These are phyloP conservation scores for Taenaris catops DNA, from an alignment of 2,888 invertebrate genomes.

Conservation along the genomic window DNA sequence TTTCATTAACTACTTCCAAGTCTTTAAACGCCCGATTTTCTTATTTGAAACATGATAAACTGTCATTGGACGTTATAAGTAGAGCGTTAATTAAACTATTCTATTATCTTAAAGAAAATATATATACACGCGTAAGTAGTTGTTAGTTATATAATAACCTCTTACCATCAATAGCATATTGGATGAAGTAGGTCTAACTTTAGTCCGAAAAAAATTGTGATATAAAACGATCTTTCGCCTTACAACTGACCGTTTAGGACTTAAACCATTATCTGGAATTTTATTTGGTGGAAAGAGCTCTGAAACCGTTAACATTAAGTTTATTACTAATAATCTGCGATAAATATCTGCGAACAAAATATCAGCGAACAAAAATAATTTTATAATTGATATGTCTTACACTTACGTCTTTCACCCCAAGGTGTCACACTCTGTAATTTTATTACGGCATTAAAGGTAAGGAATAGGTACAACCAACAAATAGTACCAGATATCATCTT, in stretches of 20 bases:
- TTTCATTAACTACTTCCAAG: too few species aligned
- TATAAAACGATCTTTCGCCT: constrained; percentile 86
- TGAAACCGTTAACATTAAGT: constrained; percentile 31
- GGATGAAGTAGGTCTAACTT: constrained; percentile 86
- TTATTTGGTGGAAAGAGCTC: constrained; percentile 51
- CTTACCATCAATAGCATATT: constrained; percentile 90
- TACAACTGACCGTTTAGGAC: constrained; percentile 78
- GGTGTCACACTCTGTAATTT: constrained; percentile 37
- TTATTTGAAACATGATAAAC: too few species aligned
- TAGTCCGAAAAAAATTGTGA: constrained; percentile 88
- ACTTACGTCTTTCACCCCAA: constrained; percentile 57
- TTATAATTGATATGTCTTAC: too few species aligned
- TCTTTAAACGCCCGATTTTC: too few species aligned
- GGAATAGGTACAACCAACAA: constrained; percentile 36
- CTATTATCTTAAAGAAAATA: not conserved
- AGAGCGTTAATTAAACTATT: too few species aligned
- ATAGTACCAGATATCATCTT: constrained; percentile 15
- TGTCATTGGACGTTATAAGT: too few species aligned
- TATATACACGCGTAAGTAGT: not conserved
- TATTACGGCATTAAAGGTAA: constrained; percentile 36
- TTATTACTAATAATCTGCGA: constrained; percentile 4
- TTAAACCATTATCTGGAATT: constrained; percentile 70
- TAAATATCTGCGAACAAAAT: too few species aligned
- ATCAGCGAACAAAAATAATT: too few species aligned
- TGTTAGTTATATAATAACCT: too few species aligned